Percentiles rank a stretch among this genome's conserved stretches.
Evolutionary conservation across 2,113 vertebrate genomes (phyloP).

Genomic region (Piaya cayana): DNA sequence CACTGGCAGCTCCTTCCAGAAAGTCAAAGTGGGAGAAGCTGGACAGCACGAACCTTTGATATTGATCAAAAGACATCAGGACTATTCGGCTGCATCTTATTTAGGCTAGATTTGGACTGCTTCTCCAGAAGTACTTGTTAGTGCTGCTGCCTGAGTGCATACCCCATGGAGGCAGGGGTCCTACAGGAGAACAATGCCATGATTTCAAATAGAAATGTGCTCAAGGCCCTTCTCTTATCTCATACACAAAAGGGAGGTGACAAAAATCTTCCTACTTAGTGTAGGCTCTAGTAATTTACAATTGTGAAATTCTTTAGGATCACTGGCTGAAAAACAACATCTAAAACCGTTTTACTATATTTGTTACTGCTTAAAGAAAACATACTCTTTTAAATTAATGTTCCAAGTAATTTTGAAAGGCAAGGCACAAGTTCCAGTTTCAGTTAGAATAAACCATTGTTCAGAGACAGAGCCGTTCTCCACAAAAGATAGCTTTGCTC

Average conservation of each 20-base stretch:
- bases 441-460: constrained; percentile 14
- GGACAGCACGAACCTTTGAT: neutral
- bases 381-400: neutral
- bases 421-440: neutral
- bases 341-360: neutral
- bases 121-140: neutral
- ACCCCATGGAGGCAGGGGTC: neutral
- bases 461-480: neutral
- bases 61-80: neutral
- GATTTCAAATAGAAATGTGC: neutral
- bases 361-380: neutral
- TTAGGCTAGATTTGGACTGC: neutral
- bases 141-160: neutral
- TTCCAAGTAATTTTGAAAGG: neutral
- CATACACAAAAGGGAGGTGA: neutral
- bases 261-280: neutral
- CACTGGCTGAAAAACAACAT: neutral
- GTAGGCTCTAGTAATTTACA: neutral
- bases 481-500: neutral
- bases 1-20: neutral
- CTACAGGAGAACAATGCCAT: neutral
- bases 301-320: neutral
- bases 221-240: neutral
- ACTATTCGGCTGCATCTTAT: neutral
- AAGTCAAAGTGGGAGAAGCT: neutral